A percentile compares a stretch with the other conserved stretches of the same genome.
Conservation (phyloP, 2,888 invertebrate species). For the Gastrophysa polygoni region DNA sequence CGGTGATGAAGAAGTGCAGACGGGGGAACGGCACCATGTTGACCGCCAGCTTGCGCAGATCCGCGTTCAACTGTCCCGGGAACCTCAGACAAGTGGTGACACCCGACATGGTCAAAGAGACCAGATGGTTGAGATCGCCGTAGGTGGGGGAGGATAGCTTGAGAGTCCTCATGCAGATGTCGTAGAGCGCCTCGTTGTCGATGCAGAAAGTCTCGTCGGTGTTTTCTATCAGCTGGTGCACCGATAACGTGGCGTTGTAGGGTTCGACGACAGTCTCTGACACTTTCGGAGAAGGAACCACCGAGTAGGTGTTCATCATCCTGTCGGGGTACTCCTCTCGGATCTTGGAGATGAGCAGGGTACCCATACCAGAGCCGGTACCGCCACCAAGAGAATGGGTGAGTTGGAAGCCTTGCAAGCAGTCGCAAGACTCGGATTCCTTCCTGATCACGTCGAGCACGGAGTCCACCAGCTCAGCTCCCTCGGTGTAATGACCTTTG, state of each 20-base stretch:
- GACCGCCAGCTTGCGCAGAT: slow-evolving; percentile 87
- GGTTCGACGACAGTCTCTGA: slow-evolving; percentile 83
- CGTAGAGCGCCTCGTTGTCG: slow-evolving; percentile 79
- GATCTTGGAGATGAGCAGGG: slow-evolving; percentile 86
- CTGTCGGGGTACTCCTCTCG: slow-evolving; percentile 90
- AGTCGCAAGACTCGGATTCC: slow-evolving; percentile 91
- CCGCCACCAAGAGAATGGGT: slow-evolving; percentile 84
- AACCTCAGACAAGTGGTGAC: slow-evolving; percentile 86
- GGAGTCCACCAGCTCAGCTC: slow-evolving; percentile 83
- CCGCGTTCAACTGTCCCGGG: slow-evolving; percentile 93
- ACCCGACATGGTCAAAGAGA: slow-evolving; percentile 83
- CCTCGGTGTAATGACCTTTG: slow-evolving; percentile 87
- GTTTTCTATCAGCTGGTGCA: slow-evolving; percentile 86
- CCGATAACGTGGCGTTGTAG: slow-evolving; percentile 86
- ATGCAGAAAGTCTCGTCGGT: slow-evolving; percentile 90
- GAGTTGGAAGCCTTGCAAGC: slow-evolving; percentile 85
- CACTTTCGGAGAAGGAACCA: slow-evolving; percentile 78
- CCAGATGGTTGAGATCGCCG: slow-evolving; percentile 88
- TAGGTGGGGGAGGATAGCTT: slow-evolving; percentile 87
- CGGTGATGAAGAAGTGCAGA: slow-evolving; percentile 95
- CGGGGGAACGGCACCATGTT: slow-evolving; percentile 99
- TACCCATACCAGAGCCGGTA: slow-evolving; percentile 79
- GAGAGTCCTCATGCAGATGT: slow-evolving; percentile 89
- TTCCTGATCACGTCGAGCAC: slow-evolving; percentile 84
- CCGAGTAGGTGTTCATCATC: slow-evolving; percentile 85